A percentile compares a stretch with the other conserved stretches of the same genome.
Evolutionary conservation across 2,888 invertebrate species (phyloP).

Genomic region (Schizaphis graminum): DNA sequence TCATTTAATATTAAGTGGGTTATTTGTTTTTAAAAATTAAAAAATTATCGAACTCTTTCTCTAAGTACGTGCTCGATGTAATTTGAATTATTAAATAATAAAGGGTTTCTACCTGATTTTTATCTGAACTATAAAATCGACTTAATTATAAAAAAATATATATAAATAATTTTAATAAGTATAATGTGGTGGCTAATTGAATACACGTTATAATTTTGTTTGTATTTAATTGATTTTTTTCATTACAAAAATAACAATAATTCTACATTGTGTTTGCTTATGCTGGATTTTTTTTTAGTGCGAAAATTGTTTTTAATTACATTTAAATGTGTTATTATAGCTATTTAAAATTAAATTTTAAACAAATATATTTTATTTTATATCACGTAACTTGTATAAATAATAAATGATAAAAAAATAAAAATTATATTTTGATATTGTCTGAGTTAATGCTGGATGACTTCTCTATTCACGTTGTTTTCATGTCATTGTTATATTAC

Average conservation of each 20-base stretch:
- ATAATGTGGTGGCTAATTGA: background rate
- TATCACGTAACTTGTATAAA: background rate
- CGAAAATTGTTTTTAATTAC: background rate
- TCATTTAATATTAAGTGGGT: background rate
- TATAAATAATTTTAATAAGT: background rate
- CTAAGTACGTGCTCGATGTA: background rate
- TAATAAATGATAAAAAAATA: background rate
- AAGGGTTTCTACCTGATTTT: background rate
- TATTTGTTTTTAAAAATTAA: background rate
- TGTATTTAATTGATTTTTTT: background rate
- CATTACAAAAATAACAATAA: background rate
- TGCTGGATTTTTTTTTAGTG: background rate
- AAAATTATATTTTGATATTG: background rate
- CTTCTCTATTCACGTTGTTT: too few relatives aligned
- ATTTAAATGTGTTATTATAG: background rate
- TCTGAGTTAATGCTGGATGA: too few relatives aligned
- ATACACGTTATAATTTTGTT: background rate
- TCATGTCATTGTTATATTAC: too few relatives aligned
- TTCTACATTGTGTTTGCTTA: too few relatives aligned
- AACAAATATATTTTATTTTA: background rate
- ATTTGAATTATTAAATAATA: background rate
- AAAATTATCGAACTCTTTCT: background rate
- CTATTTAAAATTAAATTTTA: background rate
- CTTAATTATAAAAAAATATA: background rate
- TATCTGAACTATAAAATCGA: background rate